These are phyloP conservation scores for Barypeithes pellucidus DNA, from an alignment of 2,888 invertebrate species.

Conservation along the genomic window DNA sequence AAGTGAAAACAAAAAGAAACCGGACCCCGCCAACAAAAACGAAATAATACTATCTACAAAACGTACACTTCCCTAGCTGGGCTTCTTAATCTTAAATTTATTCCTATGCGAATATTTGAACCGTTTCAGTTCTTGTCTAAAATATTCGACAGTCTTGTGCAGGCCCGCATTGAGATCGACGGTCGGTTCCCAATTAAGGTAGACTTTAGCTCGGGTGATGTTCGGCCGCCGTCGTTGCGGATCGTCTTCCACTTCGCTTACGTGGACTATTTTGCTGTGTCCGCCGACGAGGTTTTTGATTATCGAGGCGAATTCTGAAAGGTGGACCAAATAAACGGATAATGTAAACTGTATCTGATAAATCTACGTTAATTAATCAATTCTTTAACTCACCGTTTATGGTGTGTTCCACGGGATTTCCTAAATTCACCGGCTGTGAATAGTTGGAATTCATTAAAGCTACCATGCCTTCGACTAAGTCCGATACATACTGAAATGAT, in stretches of 20 bases:
- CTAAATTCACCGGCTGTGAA: conserved; percentile 93
- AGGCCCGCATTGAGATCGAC: conserved; percentile 89
- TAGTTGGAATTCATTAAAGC: conserved; percentile 95
- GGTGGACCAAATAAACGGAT: no score
- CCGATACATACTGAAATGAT: conserved; percentile 98
- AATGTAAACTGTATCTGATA: no score
- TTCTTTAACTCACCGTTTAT: conserved; percentile 82
- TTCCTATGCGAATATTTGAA: conserved; percentile 74
- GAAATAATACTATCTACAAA: conserved; percentile 37
- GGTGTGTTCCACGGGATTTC: conserved; percentile 98
- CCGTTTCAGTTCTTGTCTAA: conserved; percentile 87
- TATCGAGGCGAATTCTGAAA: conserved; percentile 85
- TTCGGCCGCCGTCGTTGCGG: conserved; percentile 96
- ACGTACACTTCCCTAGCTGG: conserved; percentile 46
- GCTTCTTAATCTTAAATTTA: conserved; percentile 56
- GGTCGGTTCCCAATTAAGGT: conserved; percentile 93
- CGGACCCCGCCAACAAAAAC: conserved; percentile 18
- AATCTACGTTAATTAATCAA: no score
- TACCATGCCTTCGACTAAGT: conserved; percentile 95
- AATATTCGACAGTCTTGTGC: conserved; percentile 94
- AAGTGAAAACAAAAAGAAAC: not conserved
- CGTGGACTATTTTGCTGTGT: conserved; percentile 86
- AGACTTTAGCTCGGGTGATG: conserved; percentile 88
- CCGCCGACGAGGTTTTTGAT: conserved; percentile 91
- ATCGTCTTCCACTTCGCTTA: conserved; percentile 95